These are phyloP conservation scores for Enhydra lutris DNA, from an alignment of 2,113 vertebrate genomes.

Conservation along the genomic window DNA sequence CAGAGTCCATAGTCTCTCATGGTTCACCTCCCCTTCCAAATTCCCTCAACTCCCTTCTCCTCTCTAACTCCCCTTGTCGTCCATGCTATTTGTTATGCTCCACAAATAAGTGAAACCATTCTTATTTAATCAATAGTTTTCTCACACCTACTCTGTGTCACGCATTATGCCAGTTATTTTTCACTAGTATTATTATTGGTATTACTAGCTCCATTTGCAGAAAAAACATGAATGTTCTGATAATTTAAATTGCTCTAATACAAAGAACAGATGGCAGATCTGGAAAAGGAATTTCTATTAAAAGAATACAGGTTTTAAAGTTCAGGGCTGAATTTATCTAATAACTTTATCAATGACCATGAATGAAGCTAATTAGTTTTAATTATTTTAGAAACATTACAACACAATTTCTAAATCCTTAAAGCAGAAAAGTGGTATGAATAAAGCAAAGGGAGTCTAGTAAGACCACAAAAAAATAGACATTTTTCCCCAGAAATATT, in stretches of 20 bases:
- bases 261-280: not conserved
- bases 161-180: not conserved
- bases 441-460: not conserved
- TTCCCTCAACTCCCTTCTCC: too few species aligned
- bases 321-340: not conserved
- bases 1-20: too few species aligned
- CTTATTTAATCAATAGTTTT: not conserved
- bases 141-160: not conserved
- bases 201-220: not conserved
- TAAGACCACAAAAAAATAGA: not conserved
- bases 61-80: too few species aligned
- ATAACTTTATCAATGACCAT: not conserved
- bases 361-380: not conserved
- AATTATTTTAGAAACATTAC: not conserved
- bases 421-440: not conserved
- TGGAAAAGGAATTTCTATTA: not conserved
- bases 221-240: not conserved
- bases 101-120: not conserved
- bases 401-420: not conserved
- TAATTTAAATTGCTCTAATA: not conserved
- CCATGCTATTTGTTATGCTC: too few species aligned
- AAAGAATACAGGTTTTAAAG: not conserved
- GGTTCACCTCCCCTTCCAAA: too few species aligned
- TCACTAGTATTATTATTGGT: not conserved
- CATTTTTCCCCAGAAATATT: not conserved